These are phyloP conservation scores for Aphelenchoides fujianensis DNA, from an alignment of 1,140 invertebrate species.

Conservation along the genomic window DNA sequence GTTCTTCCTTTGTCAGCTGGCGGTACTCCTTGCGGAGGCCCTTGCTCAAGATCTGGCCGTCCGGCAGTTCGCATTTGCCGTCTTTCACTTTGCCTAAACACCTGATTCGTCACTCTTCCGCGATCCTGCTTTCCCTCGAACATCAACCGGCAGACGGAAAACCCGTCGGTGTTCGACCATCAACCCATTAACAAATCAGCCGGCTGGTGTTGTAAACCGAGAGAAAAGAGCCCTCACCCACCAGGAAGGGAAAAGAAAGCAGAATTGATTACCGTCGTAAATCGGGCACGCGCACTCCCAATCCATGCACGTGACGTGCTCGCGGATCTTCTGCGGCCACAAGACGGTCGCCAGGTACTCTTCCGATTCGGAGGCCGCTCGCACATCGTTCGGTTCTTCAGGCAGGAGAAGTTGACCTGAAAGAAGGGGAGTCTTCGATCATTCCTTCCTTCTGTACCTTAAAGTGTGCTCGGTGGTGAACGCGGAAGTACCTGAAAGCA, in stretches of 20 bases:
- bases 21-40: conserved; percentile 64
- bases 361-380: neutral
- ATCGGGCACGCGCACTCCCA: conserved; percentile 51
- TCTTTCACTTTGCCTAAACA: conserved; percentile 28
- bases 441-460: neutral
- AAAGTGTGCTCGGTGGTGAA: neutral
- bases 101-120: no score
- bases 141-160: no score
- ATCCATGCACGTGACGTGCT: conserved; percentile 53
- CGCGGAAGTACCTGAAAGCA: conserved; percentile 15
- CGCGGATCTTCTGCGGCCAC: conserved; percentile 34
- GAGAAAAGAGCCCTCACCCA: neutral
- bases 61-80: conserved; percentile 44
- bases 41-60: conserved; percentile 46
- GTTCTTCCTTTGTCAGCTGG: conserved; percentile 61
- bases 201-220: conserved; percentile 18
- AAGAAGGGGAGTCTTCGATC: no score
- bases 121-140: neutral
- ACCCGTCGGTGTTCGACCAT: neutral
- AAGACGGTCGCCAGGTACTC: conserved; percentile 22
- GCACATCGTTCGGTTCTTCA: neutral
- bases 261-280: conserved; percentile 39
- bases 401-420: neutral
- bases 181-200: neutral
- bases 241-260: conserved; percentile 31